Conservation (phyloP, 1,140 invertebrate species). For the Heterodera carotae region DNA sequence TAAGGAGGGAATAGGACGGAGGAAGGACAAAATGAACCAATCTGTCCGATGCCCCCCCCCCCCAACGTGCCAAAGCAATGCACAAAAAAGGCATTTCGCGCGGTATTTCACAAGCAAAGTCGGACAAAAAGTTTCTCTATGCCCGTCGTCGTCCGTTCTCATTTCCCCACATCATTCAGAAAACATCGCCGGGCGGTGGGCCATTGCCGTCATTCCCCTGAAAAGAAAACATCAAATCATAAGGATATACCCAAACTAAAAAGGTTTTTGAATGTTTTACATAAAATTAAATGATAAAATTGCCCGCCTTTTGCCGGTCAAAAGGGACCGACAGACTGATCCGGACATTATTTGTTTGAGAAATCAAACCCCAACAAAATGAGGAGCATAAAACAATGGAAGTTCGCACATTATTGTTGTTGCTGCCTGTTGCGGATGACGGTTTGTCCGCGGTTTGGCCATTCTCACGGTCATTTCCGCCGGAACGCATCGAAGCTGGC, state of each 20-base stretch:
- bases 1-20: too few species aligned
- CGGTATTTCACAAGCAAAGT: not conserved
- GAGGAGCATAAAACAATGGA: too few species aligned
- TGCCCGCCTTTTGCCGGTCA: too few species aligned
- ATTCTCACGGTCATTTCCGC: constrained; percentile 11
- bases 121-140: not conserved
- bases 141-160: not conserved
- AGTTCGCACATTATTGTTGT: constrained; percentile 11
- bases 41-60: too few species aligned
- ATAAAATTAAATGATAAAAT: too few species aligned
- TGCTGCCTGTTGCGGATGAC: not conserved
- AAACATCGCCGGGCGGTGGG: constrained; percentile 36
- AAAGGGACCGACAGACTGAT: too few species aligned
- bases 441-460: constrained; percentile 27
- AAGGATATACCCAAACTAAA: too few species aligned
- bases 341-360: too few species aligned
- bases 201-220: constrained; percentile 19
- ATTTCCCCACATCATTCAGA: not conserved
- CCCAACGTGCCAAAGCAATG: not conserved
- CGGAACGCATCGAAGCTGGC: constrained; percentile 34
- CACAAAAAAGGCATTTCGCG: not conserved
- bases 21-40: too few species aligned
- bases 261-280: too few species aligned
- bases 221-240: too few species aligned
- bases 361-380: too few species aligned